A percentile compares a stretch with the other conserved stretches of the same genome.
Evolutionary conservation across 1,140 invertebrate species (phyloP).

Genomic region (Leptinotarsa texana): DNA sequence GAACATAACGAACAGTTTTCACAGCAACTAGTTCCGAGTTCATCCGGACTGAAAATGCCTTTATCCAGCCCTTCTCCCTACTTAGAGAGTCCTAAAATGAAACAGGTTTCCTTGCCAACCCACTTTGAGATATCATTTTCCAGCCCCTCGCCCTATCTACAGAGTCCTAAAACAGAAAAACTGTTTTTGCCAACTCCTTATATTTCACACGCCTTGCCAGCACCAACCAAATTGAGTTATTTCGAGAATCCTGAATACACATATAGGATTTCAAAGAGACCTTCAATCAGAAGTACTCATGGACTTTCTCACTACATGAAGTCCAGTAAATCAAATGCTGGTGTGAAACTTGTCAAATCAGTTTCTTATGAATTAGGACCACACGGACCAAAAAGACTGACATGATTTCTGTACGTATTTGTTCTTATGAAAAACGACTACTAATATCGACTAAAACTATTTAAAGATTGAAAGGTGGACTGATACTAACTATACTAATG

Average conservation of each 20-base stretch:
- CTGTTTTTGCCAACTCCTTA: neutral
- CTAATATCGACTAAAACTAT: neutral
- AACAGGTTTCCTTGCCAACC: neutral
- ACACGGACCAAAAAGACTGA: constrained; percentile 46
- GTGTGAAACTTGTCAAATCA: constrained; percentile 36
- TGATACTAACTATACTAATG: too few relatives aligned
- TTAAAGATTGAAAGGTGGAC: neutral
- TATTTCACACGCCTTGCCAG: neutral
- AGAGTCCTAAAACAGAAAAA: neutral
- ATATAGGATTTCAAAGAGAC: neutral
- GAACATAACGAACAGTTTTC: neutral
- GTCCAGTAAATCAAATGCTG: neutral
- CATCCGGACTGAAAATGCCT: neutral
- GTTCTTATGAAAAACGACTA: neutral
- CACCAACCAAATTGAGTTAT: neutral
- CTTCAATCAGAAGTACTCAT: neutral
- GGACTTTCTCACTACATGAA: neutral
- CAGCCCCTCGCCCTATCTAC: neutral
- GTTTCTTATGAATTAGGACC: constrained; percentile 42
- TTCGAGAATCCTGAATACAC: neutral
- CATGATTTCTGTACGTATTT: constrained; percentile 19
- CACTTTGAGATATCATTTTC: neutral
- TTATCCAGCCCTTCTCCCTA: neutral
- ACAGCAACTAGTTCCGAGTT: neutral
- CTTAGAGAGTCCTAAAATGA: constrained; percentile 1